phyloP scores from a whole-genome alignment of 2,797 vertebrate genomes.

The Mallotus villosus region DNA sequence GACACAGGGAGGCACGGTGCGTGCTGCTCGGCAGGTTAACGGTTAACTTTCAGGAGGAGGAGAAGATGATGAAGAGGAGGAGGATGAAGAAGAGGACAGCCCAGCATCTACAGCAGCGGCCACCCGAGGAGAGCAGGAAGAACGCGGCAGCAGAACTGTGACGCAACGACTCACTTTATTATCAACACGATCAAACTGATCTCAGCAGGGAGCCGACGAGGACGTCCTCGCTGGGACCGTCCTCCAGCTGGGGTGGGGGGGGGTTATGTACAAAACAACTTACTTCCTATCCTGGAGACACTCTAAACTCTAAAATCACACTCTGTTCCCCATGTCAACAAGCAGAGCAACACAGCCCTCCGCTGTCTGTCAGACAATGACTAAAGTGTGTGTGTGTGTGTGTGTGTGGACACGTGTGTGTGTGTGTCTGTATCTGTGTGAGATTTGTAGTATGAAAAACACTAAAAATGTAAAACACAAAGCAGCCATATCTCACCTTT shows the following conservation, averaged over 20 bases:
- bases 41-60: constrained; percentile 68
- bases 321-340: too few species aligned
- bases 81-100: constrained; percentile 20
- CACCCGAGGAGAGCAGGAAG: neutral
- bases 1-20: constrained; percentile 39
- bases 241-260: neutral
- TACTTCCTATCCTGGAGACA: neutral
- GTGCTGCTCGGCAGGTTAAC: constrained; percentile 66
- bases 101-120: neutral
- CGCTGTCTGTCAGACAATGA: too few species aligned
- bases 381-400: neutral
- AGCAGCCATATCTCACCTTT: neutral
- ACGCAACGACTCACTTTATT: neutral
- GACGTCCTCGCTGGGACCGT: too few species aligned
- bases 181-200: neutral
- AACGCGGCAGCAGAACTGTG: neutral
- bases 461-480: neutral
- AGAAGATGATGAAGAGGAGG: constrained; percentile 22
- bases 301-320: neutral
- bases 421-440: too few species aligned
- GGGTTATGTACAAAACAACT: neutral
- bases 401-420: too few species aligned
- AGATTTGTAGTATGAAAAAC: too few species aligned
- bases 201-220: neutral
- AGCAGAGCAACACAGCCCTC: too few species aligned